Evolutionary conservation across 92 coral and sea anemone genomes (phyloP).

Genomic region (Heteractis magnifica): DNA sequence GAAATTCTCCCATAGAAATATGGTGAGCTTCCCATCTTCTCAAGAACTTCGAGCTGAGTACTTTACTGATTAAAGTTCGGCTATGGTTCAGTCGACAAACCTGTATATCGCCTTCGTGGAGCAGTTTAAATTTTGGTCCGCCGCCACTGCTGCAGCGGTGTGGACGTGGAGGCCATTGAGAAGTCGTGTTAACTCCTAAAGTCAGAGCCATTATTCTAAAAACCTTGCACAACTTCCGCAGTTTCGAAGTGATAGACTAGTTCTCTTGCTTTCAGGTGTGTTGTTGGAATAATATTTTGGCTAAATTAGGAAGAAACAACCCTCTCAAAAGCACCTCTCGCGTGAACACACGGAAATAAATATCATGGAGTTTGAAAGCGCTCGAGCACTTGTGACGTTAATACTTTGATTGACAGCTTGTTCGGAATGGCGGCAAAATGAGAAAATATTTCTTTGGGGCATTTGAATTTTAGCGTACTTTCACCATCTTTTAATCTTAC

Average conservation of each 20-base stretch:
- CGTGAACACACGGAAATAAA: slow-evolving; percentile 2
- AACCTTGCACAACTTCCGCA: neutral
- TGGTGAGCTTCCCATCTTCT: slow-evolving; percentile 99
- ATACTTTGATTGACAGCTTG: neutral
- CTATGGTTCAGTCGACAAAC: slow-evolving; percentile 98
- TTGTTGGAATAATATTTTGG: neutral
- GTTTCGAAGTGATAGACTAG: neutral
- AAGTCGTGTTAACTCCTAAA: slow-evolving; percentile 63
- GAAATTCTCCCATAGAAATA: slow-evolving; percentile 89
- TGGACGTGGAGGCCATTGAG: slow-evolving; percentile 76
- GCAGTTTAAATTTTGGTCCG: slow-evolving; percentile 96
- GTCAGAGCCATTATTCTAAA: slow-evolving; percentile 62
- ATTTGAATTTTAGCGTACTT: neutral
- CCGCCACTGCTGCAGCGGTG: slow-evolving; percentile 87
- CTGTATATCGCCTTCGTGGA: slow-evolving; percentile 98
- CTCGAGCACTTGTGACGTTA: neutral
- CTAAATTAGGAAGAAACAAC: neutral
- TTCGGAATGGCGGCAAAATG: neutral
- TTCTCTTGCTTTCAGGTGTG: neutral
- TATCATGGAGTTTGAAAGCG: neutral
- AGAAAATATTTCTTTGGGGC: neutral
- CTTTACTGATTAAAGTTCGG: slow-evolving; percentile 93
- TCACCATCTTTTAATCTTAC: neutral
- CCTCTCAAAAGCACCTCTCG: neutral
- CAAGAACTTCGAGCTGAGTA: slow-evolving; percentile 94